Base-by-base conservation (phyloP, 2,113 vertebrate genomes). In the Micronycteris hirsuta region DNA sequence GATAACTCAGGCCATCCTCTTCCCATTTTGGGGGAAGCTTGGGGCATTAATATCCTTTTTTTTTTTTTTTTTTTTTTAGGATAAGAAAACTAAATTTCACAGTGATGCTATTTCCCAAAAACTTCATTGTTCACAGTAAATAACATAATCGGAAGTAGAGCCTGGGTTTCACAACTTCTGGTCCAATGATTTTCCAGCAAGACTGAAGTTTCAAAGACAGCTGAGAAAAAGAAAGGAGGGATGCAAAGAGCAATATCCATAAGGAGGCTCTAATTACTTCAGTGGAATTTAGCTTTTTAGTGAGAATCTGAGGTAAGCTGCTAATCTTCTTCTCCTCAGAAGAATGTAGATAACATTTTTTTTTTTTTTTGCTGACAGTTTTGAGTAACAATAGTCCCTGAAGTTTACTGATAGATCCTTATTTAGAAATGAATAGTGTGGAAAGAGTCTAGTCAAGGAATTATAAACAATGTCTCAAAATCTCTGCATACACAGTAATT, bases 191-290 rank as follows among this genome's bases (percentile, higher is more conserved):
- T 68, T 96, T 90, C 84, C 52, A 87, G 10, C 88, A 70, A 93
- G 45, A 82, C 91, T 91, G 74, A 41, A 83, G 82, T 86, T 89
- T 89, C 78, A 68, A 82, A 96, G 52, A 80, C 22, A 49, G 17
- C 81, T 24, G 52, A 67, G 67, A 28, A 49, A 74, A 68, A 52
- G 16, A 93, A 70, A 84, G 47, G 89, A 70, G 1, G 6, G 4
- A 9, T 41, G 38, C 12, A 56, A 80, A 47, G 36, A 33, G 24
- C 7, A 74, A 76, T 83, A n/a, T 24, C 12, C 28, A 52, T 22
- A 56, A 68, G 5, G 4, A 54, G 7, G 2, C 9, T 78, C n/a
- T 86, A 47, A 14, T 82, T 65, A 78, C 52, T 94, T 65, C 47
- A 86, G 47, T 31, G 28, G 36, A 49, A 63, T 89, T 78, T 78